Evolutionary conservation across 1,140 invertebrate species (phyloP).

Genomic region (Lethrus apterus): DNA sequence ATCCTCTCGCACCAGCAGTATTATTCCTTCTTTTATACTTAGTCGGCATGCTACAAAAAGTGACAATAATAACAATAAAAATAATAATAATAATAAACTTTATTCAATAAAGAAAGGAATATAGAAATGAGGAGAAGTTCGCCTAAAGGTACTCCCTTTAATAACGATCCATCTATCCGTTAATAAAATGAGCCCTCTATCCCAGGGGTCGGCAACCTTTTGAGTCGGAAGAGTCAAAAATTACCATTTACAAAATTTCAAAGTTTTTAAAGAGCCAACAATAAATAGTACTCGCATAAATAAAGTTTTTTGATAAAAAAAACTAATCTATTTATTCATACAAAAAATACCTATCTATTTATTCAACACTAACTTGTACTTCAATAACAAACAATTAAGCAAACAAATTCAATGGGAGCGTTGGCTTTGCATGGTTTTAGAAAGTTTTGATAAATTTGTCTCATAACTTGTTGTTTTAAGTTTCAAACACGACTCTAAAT

Average conservation of each 20-base stretch:
- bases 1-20: too few relatives aligned
- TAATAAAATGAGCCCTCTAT: too few relatives aligned
- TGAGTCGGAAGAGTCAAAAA: too few relatives aligned
- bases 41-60: too few relatives aligned
- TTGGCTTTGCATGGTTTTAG: slow-evolving; percentile 13
- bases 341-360: background rate
- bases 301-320: background rate
- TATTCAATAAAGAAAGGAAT: too few relatives aligned
- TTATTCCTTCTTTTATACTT: too few relatives aligned
- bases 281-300: slow-evolving; percentile 1
- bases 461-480: slow-evolving; percentile 4
- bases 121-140: too few relatives aligned
- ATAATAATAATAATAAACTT: too few relatives aligned
- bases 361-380: background rate
- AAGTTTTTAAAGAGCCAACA: slow-evolving; percentile 3
- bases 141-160: too few relatives aligned
- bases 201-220: background rate
- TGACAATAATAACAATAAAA: too few relatives aligned
- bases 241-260: too few relatives aligned
- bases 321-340: background rate
- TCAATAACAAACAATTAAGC: background rate
- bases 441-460: slow-evolving; percentile 11
- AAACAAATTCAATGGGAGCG: slow-evolving; percentile 8
- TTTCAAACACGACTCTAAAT: slow-evolving; percentile 13
- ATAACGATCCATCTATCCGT: too few relatives aligned